These are phyloP conservation scores for Pelosia muscerda DNA, from an alignment of 2,888 invertebrate species.

Conservation along the genomic window DNA sequence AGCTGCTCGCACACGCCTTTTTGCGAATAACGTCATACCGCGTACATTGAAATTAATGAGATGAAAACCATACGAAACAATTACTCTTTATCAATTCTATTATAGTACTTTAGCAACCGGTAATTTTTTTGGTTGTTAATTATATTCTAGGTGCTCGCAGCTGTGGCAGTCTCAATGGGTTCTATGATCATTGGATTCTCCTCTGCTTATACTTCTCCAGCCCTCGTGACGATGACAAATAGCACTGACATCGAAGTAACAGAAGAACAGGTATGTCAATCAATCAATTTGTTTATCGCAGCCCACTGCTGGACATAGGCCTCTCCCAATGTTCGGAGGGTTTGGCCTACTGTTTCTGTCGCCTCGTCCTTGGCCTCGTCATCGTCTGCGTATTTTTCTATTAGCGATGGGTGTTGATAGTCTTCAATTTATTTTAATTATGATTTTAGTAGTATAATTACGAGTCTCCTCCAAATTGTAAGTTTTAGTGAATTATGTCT, in stretches of 20 bases:
- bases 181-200: constrained; percentile 96
- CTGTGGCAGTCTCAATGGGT: constrained; percentile 94
- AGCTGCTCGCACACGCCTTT: constrained; percentile 71
- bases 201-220: constrained; percentile 96
- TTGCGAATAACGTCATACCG: constrained; percentile 61
- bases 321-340: no score
- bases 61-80: constrained; percentile 37
- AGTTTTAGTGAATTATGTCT: neutral
- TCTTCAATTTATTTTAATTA: neutral
- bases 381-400: no score
- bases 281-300: no score
- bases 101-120: constrained; percentile 17
- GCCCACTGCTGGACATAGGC: no score
- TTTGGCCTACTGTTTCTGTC: no score
- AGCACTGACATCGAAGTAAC: constrained; percentile 87
- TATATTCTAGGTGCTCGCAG: constrained; percentile 89
- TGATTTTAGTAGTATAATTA: no score
- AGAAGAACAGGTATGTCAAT: constrained; percentile 86
- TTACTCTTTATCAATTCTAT: constrained; percentile 35
- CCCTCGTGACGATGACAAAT: constrained; percentile 91
- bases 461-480: no score
- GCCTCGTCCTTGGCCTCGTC: no score
- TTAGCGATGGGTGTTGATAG: no score
- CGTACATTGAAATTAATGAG: constrained; percentile 34
- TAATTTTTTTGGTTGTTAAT: constrained; percentile 12